These are phyloP conservation scores for Brachyhypopomus gauderio DNA, from an alignment of 2,113 vertebrate species.

Conservation along the genomic window DNA sequence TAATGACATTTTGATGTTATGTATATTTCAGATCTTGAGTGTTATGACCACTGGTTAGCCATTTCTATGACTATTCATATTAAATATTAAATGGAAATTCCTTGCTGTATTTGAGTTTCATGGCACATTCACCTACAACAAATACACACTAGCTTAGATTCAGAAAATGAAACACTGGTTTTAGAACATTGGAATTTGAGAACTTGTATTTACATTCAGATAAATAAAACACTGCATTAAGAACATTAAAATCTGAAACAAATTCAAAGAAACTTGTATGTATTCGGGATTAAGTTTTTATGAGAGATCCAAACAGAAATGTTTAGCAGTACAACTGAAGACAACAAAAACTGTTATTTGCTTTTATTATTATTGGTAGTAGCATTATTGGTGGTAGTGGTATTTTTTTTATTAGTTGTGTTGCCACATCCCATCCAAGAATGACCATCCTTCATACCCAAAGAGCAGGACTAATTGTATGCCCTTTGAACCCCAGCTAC, in stretches of 20 bases:
- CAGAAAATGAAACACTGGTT: slow-evolving; percentile 36
- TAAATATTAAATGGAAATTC: background rate
- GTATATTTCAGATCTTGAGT: background rate
- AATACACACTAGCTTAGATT: slow-evolving; percentile 4
- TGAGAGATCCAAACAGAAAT: too few species aligned
- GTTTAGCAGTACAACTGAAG: too few species aligned
- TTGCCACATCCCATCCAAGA: too few species aligned
- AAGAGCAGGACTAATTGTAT: too few species aligned
- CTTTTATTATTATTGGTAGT: too few species aligned
- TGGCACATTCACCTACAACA: background rate
- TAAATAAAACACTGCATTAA: slow-evolving; percentile 36
- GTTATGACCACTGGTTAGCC: background rate
- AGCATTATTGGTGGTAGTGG: too few species aligned
- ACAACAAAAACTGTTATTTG: too few species aligned
- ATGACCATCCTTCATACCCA: too few species aligned
- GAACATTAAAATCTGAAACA: slow-evolving; percentile 35
- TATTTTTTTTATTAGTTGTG: too few species aligned
- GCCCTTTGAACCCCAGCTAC: too few species aligned
- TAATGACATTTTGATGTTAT: background rate
- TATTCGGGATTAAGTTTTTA: too few species aligned
- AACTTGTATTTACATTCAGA: slow-evolving; percentile 18
- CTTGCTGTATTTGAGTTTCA: background rate
- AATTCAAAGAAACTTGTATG: slow-evolving; percentile 34
- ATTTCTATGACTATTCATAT: background rate
- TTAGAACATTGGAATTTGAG: slow-evolving; percentile 23